Conservation (phyloP, 2,113 vertebrate species). For the Bolborhynchus lineola region DNA sequence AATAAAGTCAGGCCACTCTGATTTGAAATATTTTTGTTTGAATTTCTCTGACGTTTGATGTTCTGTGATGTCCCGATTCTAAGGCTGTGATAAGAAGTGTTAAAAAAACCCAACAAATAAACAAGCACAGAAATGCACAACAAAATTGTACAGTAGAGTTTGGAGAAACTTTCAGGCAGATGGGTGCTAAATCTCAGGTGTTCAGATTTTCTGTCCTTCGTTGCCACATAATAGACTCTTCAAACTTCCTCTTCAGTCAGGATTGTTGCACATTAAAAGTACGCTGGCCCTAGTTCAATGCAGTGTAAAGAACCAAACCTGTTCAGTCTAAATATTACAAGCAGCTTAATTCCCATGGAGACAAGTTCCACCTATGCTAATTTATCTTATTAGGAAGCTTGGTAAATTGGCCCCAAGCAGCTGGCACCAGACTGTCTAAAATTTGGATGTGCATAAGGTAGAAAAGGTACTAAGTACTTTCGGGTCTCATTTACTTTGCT, state of each 20-base stretch:
- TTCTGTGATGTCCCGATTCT: neutral
- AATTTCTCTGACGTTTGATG: neutral
- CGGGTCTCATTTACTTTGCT: neutral
- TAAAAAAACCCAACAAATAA: neutral
- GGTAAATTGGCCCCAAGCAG: neutral
- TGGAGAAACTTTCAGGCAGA: neutral
- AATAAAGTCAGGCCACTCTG: neutral
- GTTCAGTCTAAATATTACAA: conserved; percentile 1
- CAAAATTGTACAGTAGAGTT: neutral
- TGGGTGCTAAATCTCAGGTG: neutral
- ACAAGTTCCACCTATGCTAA: neutral
- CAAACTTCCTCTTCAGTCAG: neutral
- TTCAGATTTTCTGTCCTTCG: neutral
- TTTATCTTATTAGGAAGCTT: neutral
- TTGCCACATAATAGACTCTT: neutral
- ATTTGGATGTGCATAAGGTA: neutral
- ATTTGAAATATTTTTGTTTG: neutral
- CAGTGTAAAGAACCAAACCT: conserved; percentile 3
- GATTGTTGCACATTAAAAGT: neutral
- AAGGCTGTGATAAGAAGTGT: neutral
- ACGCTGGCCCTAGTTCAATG: neutral
- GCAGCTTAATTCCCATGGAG: neutral
- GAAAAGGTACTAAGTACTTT: neutral
- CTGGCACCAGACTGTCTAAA: neutral
- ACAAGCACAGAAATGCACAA: neutral